Evolutionary conservation across 2,888 invertebrate genomes (phyloP).

Genomic region (Cheiracanthium punctorium): DNA sequence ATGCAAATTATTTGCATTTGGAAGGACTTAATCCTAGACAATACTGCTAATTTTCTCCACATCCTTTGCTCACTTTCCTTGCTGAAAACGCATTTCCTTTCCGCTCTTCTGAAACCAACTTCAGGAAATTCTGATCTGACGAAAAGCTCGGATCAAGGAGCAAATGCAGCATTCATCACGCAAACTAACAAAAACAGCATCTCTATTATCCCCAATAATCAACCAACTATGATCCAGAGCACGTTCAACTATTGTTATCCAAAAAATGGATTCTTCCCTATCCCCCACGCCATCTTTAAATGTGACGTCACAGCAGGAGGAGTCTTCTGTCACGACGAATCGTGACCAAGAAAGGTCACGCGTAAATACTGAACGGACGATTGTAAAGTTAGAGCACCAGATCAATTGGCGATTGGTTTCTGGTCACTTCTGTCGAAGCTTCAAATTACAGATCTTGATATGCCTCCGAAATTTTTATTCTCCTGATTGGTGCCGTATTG

Average conservation of each 20-base stretch:
- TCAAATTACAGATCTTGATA: slow-evolving; percentile 54
- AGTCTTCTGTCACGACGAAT: slow-evolving; percentile 58
- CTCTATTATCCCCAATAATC: slow-evolving; percentile 61
- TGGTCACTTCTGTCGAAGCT: slow-evolving; percentile 13
- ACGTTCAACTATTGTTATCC: slow-evolving; percentile 36
- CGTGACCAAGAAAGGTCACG: slow-evolving; percentile 43
- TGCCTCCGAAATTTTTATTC: background rate
- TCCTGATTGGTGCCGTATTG: slow-evolving; percentile 17
- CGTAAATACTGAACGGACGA: slow-evolving; percentile 33
- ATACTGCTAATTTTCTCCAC: no score
- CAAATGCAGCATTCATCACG: slow-evolving; percentile 48
- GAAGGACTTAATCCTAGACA: no score
- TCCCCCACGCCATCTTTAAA: slow-evolving; percentile 45
- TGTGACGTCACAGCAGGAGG: slow-evolving; percentile 60
- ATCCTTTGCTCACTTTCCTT: no score
- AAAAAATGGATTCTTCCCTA: background rate
- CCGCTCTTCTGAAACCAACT: background rate
- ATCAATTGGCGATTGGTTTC: slow-evolving; percentile 57
- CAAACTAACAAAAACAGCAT: slow-evolving; percentile 49
- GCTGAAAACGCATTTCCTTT: no score
- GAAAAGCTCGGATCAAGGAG: slow-evolving; percentile 35
- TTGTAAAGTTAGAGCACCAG: slow-evolving; percentile 28
- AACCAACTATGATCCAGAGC: slow-evolving; percentile 50
- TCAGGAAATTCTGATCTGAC: background rate
- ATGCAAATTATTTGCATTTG: no score